Evolutionary conservation across 2,797 vertebrate genomes (phyloP).

Genomic region (Taenioides sp.): DNA sequence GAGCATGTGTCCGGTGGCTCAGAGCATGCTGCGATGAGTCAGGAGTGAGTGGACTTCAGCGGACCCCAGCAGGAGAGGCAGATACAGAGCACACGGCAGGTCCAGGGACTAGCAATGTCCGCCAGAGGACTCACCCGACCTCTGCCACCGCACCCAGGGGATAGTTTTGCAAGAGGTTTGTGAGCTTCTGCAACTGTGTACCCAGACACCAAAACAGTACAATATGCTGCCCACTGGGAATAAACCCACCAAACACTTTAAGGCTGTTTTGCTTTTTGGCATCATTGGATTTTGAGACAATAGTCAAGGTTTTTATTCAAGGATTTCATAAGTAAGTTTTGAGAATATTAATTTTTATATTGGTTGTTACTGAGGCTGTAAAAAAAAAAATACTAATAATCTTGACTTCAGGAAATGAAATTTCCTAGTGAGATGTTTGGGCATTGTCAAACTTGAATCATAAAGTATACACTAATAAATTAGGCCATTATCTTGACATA

Average conservation of each 20-base stretch:
- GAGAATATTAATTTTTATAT: background rate
- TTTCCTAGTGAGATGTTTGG: too few species aligned
- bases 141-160: constrained; percentile 44
- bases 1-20: constrained; percentile 58
- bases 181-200: constrained; percentile 66
- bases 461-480: too few species aligned
- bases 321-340: background rate
- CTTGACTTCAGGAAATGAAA: too few species aligned
- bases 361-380: too few species aligned
- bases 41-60: constrained; percentile 51
- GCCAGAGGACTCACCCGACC: constrained; percentile 55
- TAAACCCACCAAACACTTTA: constrained; percentile 7
- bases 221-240: constrained; percentile 34
- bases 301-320: background rate
- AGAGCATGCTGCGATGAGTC: constrained; percentile 68
- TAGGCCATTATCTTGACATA: too few species aligned
- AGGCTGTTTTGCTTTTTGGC: background rate
- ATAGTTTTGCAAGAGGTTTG: constrained; percentile 65
- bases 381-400: too few species aligned
- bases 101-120: constrained; percentile 54
- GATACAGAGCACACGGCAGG: constrained; percentile 45
- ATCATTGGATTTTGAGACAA: background rate
- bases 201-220: constrained; percentile 56
- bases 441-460: too few species aligned
- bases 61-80: constrained; percentile 47